These are phyloP conservation scores for Callospermophilus lateralis DNA, from an alignment of 2,113 vertebrate species.

Conservation along the genomic window DNA sequence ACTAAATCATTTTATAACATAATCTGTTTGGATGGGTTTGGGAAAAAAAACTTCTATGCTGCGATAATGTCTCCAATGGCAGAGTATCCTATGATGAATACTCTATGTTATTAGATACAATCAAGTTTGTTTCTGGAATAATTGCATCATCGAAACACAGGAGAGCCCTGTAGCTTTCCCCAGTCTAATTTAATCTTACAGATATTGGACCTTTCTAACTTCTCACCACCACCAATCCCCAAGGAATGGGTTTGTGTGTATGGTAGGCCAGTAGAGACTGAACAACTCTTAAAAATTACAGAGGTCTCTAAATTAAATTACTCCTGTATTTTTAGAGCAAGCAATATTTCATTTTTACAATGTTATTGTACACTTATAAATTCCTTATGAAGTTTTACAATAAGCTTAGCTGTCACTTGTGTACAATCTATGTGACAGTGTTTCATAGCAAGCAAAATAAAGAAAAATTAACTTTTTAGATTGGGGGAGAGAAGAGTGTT, in stretches of 20 bases:
- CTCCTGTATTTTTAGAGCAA: slow-evolving; percentile 5
- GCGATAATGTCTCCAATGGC: slow-evolving; percentile 20
- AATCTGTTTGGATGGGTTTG: slow-evolving; percentile 39
- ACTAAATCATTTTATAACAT: slow-evolving; percentile 66
- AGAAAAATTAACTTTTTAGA: slow-evolving; percentile 10
- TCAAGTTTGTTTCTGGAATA: slow-evolving; percentile 61
- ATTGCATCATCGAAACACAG: slow-evolving; percentile 47
- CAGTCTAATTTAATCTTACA: slow-evolving; percentile 51
- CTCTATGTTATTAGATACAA: slow-evolving; percentile 44
- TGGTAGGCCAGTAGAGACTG: background rate
- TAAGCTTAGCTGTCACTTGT: background rate
- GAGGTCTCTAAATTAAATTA: slow-evolving; percentile 30
- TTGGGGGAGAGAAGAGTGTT: background rate
- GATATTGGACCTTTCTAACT: slow-evolving; percentile 14
- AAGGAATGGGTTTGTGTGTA: background rate
- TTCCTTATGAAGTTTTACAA: slow-evolving; percentile 2
- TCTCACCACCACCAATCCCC: background rate
- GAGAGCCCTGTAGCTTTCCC: slow-evolving; percentile 44
- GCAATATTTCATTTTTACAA: slow-evolving; percentile 23
- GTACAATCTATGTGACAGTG: background rate
- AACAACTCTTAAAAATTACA: slow-evolving; percentile 52
- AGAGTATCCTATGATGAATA: slow-evolving; percentile 25
- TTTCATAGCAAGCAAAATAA: background rate
- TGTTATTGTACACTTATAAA: background rate
- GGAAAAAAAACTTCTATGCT: background rate